Base-by-base conservation (phyloP, 2,797 vertebrate species). In the Tokudaia muenninki region DNA sequence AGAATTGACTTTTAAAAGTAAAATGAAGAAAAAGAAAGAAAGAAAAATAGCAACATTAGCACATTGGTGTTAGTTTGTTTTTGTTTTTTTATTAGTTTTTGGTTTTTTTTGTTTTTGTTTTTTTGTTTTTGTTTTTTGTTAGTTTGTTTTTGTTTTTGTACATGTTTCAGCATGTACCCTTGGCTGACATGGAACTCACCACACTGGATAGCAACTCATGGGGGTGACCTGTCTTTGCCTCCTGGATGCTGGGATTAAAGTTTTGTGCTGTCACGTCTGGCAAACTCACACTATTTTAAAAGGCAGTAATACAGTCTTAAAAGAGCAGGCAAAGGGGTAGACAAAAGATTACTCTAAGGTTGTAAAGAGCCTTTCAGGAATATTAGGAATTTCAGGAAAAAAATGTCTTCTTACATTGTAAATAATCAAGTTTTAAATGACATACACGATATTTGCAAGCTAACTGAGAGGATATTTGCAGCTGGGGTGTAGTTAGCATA, bases 361-460 rank as follows among this genome's bases (percentile, higher is more conserved):
- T 91, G 59, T 37, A 77, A 87, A 91, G 12, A 86, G 63, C 3
- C 31, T 90, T 29, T 83, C 22, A 50, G 29, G 3, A 89, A 29
- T n/a, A 87, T 94, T 31, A 77, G 3, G 70, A 34, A 80, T 92
- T 90, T 88, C 79, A 87, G 26, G 52, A 63, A 26, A 37, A 86
- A 13, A 67, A 87, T 91, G 12, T 55, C 41, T 91, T 55, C 47
- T 89, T 75, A 93, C 31, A 92, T 91, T 90, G 31, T 70, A 88
- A 94, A 88, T 24, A 57, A 50, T 72, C 57, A 89, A 74, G 14
- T 57, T 87, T 95, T 96, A 80, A 92, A 93, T 65, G 82, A 79
- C 17, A 65, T 9, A 78, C 95, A 82, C 75, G 47, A 84, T 0
- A 87, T 29, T 22, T 94, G n/a, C 26, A 83, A 95, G 82, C 21